Evolutionary conservation across 2,113 vertebrate genomes (phyloP).

Genomic region (Engraulis encrasicolus): DNA sequence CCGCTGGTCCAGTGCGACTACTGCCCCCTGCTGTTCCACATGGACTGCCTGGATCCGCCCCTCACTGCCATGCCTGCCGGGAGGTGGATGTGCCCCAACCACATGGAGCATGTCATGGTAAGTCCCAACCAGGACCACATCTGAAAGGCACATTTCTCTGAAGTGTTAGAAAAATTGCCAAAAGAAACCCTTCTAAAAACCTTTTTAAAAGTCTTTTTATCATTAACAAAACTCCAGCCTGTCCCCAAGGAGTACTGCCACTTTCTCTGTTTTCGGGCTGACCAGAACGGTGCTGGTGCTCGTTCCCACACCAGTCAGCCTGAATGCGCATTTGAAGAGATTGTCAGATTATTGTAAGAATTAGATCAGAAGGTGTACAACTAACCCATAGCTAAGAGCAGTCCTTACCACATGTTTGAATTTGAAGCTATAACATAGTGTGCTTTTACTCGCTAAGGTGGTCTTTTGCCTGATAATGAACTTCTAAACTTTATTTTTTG

Average conservation of each 20-base stretch:
- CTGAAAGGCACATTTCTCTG: not conserved
- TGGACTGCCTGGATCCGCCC: constrained; percentile 97
- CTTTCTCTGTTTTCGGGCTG: too few species aligned
- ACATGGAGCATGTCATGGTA: constrained; percentile 95
- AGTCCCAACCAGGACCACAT: constrained; percentile 50
- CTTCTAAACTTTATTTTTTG: constrained; percentile 45
- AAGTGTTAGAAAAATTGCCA: not conserved
- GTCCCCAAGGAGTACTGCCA: too few species aligned
- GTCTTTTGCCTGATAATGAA: too few species aligned
- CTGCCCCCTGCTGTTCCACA: constrained; percentile 97
- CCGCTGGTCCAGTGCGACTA: constrained; percentile 97
- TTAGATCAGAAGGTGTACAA: too few species aligned
- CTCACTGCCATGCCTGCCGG: constrained; percentile 96
- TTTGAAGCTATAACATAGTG: not conserved
- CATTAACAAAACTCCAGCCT: too few species aligned
- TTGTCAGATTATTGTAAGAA: too few species aligned
- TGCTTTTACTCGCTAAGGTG: not conserved
- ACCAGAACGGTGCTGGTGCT: too few species aligned
- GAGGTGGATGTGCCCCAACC: constrained; percentile 99
- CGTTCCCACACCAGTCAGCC: too few species aligned
- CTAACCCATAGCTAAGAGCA: too few species aligned
- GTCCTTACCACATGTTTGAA: not conserved
- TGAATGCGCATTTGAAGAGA: too few species aligned
- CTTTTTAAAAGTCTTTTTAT: not conserved
- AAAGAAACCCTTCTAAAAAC: not conserved